These are phyloP conservation scores for Phallusia fumigata DNA, from an alignment of 23 tunicate genomes.

Conservation along the genomic window DNA sequence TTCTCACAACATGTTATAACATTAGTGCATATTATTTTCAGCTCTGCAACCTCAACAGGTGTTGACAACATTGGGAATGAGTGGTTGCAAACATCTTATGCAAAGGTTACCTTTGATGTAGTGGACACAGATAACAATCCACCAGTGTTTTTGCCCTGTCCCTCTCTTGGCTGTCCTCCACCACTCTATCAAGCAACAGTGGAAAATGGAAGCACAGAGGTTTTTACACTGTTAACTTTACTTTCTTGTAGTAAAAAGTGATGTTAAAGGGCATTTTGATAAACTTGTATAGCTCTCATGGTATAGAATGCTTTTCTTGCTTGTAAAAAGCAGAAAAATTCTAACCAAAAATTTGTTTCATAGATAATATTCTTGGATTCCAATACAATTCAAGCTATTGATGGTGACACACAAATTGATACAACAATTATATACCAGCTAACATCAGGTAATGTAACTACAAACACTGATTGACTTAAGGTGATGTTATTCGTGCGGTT, in stretches of 20 bases:
- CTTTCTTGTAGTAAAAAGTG: not conserved
- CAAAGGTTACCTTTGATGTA: not conserved
- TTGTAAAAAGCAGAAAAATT: not conserved
- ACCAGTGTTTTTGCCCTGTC: constrained; percentile 2
- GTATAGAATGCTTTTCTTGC: too few relatives aligned
- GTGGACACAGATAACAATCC: not conserved
- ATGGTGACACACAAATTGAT: not conserved
- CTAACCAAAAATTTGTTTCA: not conserved
- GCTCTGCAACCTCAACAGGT: not conserved
- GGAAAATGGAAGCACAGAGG: not conserved
- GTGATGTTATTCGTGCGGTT: not conserved
- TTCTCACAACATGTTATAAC: not conserved
- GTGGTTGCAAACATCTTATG: not conserved
- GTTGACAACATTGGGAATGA: not conserved
- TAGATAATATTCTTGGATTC: not conserved
- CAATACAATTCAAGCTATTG: not conserved
- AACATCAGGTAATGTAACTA: not conserved
- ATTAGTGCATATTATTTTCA: not conserved
- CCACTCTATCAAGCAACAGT: constrained; percentile 3
- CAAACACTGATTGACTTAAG: too few relatives aligned
- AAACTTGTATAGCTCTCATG: too few relatives aligned
- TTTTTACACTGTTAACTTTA: not conserved
- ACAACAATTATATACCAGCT: not conserved
- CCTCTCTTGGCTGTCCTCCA: not conserved
- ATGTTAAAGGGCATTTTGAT: too few relatives aligned